phyloP scores from a whole-genome alignment of 1,140 invertebrate species.

The Aphelenchoides avenae region DNA sequence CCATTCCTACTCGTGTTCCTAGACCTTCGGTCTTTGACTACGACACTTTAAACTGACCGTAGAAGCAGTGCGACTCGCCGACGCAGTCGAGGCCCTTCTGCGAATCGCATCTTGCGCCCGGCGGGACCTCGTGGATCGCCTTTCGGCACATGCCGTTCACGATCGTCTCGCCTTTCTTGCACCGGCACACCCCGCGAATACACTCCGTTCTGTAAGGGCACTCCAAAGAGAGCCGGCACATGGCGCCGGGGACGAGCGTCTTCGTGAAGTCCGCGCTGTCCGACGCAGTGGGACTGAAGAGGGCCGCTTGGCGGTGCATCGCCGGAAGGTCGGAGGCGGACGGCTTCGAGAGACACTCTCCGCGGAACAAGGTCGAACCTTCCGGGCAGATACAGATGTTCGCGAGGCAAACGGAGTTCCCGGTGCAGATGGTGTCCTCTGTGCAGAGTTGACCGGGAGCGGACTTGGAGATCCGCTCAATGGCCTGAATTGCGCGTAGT shows the following conservation, averaged over 20 bases:
- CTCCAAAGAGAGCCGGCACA: slow-evolving; percentile 32
- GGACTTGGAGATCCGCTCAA: slow-evolving; percentile 28
- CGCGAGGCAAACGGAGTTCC: slow-evolving; percentile 1
- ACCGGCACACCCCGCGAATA: slow-evolving; percentile 39
- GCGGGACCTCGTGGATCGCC: slow-evolving; percentile 33
- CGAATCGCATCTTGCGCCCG: slow-evolving; percentile 47
- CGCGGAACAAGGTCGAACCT: slow-evolving; percentile 31
- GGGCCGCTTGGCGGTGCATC: slow-evolving; percentile 15
- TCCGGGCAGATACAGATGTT: slow-evolving; percentile 17
- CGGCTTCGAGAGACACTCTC: slow-evolving; percentile 25
- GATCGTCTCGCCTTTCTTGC: slow-evolving; percentile 34
- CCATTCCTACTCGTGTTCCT: too few species aligned
- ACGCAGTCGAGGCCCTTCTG: slow-evolving; percentile 52
- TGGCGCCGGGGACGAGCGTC: slow-evolving; percentile 35
- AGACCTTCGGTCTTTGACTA: too few species aligned
- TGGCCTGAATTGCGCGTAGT: slow-evolving; percentile 16
- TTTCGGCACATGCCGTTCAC: slow-evolving; percentile 43
- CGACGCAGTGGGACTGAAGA: slow-evolving; percentile 21
- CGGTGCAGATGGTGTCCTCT: slow-evolving; percentile 14
- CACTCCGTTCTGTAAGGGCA: slow-evolving; percentile 44
- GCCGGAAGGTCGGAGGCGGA: slow-evolving; percentile 4
- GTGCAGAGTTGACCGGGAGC: slow-evolving; percentile 34
- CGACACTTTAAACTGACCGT: slow-evolving; percentile 20
- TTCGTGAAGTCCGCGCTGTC: slow-evolving; percentile 4
- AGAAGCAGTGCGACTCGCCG: slow-evolving; percentile 49